Evolutionary conservation across 2,797 vertebrate species (phyloP).

Genomic region (Sciurus carolinensis): DNA sequence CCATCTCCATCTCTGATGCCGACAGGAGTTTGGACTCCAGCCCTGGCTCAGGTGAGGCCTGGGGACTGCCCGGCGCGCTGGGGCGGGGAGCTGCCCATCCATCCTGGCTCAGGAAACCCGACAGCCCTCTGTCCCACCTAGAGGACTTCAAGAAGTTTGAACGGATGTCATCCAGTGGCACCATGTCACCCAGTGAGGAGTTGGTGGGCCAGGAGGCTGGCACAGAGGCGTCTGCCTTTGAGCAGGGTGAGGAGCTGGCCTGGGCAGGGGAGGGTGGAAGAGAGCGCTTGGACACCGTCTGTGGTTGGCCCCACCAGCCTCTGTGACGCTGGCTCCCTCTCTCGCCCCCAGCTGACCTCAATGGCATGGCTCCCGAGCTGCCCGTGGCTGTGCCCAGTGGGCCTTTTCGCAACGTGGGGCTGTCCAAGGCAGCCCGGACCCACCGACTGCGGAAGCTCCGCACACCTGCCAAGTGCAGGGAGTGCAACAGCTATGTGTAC

Average conservation of each 20-base stretch:
- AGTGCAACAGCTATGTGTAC: constrained; percentile 99
- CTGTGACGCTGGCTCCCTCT: neutral
- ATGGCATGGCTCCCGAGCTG: constrained; percentile 93
- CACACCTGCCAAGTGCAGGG: constrained; percentile 95
- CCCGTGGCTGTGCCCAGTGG: constrained; percentile 91
- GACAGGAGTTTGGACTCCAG: constrained; percentile 91
- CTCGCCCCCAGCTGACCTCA: constrained; percentile 90
- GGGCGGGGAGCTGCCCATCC: neutral
- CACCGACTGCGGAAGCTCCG: constrained; percentile 96
- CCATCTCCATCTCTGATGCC: constrained; percentile 91
- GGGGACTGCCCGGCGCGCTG: neutral
- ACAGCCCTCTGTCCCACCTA: constrained; percentile 75
- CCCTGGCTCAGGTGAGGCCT: constrained; percentile 88
- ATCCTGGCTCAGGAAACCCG: neutral
- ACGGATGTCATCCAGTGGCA: constrained; percentile 92
- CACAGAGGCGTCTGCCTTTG: constrained; percentile 88
- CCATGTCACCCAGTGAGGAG: constrained; percentile 94
- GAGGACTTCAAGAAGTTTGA: constrained; percentile 92
- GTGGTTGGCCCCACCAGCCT: neutral
- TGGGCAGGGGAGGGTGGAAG: fast-evolving
- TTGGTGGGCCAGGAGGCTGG: constrained; percentile 91
- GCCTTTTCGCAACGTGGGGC: constrained; percentile 95
- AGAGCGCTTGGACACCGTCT: fast-evolving
- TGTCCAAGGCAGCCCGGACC: constrained; percentile 97
- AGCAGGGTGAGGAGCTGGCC: constrained; percentile 89